Evolutionary conservation across 30 jellyfish, hydroid and myxozoan genomes (phyloP).

Genomic region (Pelagia noctiluca): DNA sequence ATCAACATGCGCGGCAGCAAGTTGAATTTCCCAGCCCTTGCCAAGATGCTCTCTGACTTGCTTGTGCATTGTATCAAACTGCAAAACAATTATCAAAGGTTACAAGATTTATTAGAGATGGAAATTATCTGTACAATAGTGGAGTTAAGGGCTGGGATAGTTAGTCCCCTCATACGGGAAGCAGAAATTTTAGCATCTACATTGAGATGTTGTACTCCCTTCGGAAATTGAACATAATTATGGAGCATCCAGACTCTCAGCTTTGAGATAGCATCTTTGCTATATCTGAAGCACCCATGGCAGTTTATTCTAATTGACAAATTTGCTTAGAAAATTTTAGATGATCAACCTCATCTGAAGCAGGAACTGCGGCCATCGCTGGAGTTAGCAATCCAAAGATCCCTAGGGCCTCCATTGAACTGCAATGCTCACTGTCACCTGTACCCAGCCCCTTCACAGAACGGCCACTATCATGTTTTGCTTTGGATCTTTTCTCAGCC

Average conservation of each 20-base stretch:
- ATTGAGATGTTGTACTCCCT: too few relatives aligned
- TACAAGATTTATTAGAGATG: not conserved
- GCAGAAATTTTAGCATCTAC: too few relatives aligned
- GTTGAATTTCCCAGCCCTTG: slow-evolving; percentile 69
- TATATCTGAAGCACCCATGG: not conserved
- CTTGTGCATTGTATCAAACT: slow-evolving; percentile 66
- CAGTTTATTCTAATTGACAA: not conserved
- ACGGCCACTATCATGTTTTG: not conserved
- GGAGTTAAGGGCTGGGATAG: too few relatives aligned
- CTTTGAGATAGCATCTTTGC: too few relatives aligned
- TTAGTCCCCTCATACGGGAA: too few relatives aligned
- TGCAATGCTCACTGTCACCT: slow-evolving; percentile 14
- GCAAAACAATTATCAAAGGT: not conserved
- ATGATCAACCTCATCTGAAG: slow-evolving; percentile 53
- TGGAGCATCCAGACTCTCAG: not conserved
- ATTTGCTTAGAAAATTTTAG: not conserved
- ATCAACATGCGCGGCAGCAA: slow-evolving; percentile 92
- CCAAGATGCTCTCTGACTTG: slow-evolving; percentile 65
- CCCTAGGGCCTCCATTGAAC: slow-evolving; percentile 74
- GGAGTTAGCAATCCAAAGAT: slow-evolving; percentile 73
- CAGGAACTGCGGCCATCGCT: slow-evolving; percentile 72
- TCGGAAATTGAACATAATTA: too few relatives aligned
- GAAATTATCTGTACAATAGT: not conserved
- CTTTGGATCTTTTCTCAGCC: too few relatives aligned
- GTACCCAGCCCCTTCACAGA: not conserved